These are phyloP conservation scores for Bathynomus jamesi DNA, from an alignment of 1,140 invertebrate species.

Conservation along the genomic window DNA sequence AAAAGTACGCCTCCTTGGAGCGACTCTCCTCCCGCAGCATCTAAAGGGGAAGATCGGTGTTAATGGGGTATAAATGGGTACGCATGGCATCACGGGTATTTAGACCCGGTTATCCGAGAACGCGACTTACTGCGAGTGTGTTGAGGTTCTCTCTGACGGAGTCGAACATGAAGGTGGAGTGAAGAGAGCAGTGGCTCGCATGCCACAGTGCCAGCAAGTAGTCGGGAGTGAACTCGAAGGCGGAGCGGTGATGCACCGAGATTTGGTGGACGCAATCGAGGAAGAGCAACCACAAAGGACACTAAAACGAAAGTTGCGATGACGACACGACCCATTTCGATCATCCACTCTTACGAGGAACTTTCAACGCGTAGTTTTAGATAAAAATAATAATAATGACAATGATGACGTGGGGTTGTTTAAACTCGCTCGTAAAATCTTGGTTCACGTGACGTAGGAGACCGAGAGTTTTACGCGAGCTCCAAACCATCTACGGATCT, in stretches of 20 bases:
- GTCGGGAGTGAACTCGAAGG: slow-evolving; percentile 5
- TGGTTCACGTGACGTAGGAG: too few relatives aligned
- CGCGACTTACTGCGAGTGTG: too few relatives aligned
- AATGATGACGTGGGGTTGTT: background rate
- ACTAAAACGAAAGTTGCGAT: slow-evolving; percentile 8
- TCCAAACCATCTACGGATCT: too few relatives aligned
- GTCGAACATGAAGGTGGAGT: slow-evolving; percentile 14
- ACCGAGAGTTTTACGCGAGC: too few relatives aligned
- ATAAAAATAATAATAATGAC: background rate
- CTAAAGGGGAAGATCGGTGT: background rate
- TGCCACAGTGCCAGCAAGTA: slow-evolving; percentile 5
- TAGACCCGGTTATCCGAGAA: too few relatives aligned
- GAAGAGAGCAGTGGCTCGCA: slow-evolving; percentile 7
- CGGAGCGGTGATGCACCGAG: slow-evolving; percentile 8
- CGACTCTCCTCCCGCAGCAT: background rate
- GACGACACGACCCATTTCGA: background rate
- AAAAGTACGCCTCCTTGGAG: background rate
- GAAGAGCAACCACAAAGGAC: slow-evolving; percentile 10
- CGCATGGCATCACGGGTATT: too few relatives aligned
- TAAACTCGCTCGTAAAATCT: too few relatives aligned
- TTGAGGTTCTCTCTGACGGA: too few relatives aligned
- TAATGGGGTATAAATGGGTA: too few relatives aligned
- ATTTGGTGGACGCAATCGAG: slow-evolving; percentile 10
- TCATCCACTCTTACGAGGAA: background rate
- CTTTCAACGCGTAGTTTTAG: background rate